Base-by-base conservation (phyloP, 2,888 invertebrate genomes). In the Drosophila mimica region DNA sequence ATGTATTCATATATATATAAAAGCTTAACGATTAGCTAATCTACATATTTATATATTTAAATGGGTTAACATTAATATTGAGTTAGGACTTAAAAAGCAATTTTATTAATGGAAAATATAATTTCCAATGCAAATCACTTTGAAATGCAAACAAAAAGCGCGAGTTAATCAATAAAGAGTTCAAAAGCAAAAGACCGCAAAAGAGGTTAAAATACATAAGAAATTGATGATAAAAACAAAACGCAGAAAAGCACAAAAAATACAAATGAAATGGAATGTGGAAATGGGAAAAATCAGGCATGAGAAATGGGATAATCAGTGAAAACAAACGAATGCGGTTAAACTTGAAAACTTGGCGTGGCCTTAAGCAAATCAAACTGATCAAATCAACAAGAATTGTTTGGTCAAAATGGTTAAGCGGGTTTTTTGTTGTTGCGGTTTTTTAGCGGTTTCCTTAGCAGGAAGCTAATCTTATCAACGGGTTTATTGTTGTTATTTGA, bases 381-480 rank as follows among this genome's bases (percentile, higher is more conserved):
- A 6, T n/a, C 36, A 25, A 54, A 46, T 57, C 46, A 20, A 48
- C 49, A 20, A 40, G 54, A 52, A 49, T 60, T 53, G 57, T 17
- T 13, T 65, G 73, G 57, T 61, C 64, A 57, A 53, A 64, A 53
- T 43, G n/a, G 66, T 40, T 49, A 53, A 51, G 48, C 31, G 46
- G 1, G 38, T n/a, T 25, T 46, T 20, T 17, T 17, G 7, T 7
- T 25, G 25, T 25, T 20, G 46, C 15, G 40, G 8, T 56, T 36
- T 61, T 61, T 70, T 53, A 67, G 59, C 76, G 20, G 77, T 77
- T 62, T 59, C 25, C 43, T 38, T 57, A 57, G 56, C 79, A 76
- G 79, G 79, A 79, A 79, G 74, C 80, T 57, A 71, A 69, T 66
- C 70, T 70, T 81, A 69, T 76, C 81, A 65, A 68, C 70, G 53